Percentiles rank a stretch among this genome's conserved stretches.
Evolutionary conservation across 2,113 vertebrate genomes (phyloP).

Genomic region (Cercocebus atys): DNA sequence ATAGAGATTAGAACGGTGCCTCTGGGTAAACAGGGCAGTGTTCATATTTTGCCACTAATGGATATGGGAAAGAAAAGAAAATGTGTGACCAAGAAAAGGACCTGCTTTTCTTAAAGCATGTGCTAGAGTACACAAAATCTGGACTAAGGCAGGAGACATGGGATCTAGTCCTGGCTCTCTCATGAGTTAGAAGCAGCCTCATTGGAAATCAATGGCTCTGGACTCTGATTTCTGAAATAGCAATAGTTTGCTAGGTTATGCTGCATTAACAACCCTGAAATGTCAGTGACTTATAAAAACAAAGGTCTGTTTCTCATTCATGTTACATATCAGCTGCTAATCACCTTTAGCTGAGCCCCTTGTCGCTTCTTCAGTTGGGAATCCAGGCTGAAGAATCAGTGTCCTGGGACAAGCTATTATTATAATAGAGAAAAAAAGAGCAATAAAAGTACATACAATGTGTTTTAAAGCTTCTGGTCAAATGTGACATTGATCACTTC

Average conservation of each 20-base stretch:
- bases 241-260: background rate
- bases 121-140: background rate
- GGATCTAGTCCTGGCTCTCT: background rate
- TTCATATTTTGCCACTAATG: background rate
- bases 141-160: background rate
- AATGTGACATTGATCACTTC: background rate
- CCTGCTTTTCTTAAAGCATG: background rate
- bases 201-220: background rate
- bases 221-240: background rate
- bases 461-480: background rate
- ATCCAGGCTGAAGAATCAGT: background rate
- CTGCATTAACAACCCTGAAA: background rate
- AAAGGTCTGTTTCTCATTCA: background rate
- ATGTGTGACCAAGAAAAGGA: background rate
- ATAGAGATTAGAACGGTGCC: background rate
- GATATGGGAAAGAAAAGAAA: background rate
- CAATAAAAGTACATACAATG: background rate
- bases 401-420: background rate
- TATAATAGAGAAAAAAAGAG: background rate
- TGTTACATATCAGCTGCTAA: background rate
- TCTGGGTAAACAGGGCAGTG: no score
- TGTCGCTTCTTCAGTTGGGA: background rate
- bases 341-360: background rate
- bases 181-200: background rate
- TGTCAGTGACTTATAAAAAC: background rate